A percentile compares a stretch with the other conserved stretches of the same genome.
Evolutionary conservation across 2,888 invertebrate genomes (phyloP).

Genomic region (Antheraea assamensis): DNA sequence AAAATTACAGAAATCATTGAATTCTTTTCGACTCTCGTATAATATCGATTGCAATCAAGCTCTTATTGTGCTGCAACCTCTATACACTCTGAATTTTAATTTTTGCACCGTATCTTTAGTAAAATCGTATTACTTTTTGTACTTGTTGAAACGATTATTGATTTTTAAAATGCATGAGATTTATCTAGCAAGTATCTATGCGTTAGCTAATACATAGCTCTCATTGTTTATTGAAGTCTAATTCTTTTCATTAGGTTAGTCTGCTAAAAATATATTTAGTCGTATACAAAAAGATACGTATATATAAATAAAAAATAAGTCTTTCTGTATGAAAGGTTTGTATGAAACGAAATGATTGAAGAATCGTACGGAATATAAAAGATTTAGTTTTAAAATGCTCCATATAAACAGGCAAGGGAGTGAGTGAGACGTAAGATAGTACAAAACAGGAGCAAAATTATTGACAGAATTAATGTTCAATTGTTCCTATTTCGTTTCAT

Average conservation of each 20-base stretch:
- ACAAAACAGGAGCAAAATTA: too few species aligned
- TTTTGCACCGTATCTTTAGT: neutral
- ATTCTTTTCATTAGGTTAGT: neutral
- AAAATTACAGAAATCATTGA: neutral
- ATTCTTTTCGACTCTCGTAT: conserved; percentile 3
- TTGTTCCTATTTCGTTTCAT: too few species aligned
- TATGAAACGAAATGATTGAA: too few species aligned
- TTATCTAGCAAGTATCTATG: neutral
- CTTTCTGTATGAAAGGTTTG: too few species aligned
- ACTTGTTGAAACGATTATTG: neutral
- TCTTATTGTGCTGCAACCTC: neutral
- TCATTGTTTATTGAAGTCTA: neutral
- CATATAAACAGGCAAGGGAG: too few species aligned
- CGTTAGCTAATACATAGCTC: neutral
- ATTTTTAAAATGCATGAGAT: neutral
- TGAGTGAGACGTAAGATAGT: too few species aligned
- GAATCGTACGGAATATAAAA: too few species aligned
- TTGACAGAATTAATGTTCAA: too few species aligned
- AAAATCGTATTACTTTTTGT: neutral
- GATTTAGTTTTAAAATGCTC: too few species aligned
- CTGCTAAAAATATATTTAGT: too few species aligned
- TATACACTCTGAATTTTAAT: neutral
- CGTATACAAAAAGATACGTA: too few species aligned
- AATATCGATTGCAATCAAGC: conserved; percentile 9
- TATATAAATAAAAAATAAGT: too few species aligned